Base-by-base conservation (phyloP, 2,113 vertebrate genomes). In the Xiphorhynchus elegans region DNA sequence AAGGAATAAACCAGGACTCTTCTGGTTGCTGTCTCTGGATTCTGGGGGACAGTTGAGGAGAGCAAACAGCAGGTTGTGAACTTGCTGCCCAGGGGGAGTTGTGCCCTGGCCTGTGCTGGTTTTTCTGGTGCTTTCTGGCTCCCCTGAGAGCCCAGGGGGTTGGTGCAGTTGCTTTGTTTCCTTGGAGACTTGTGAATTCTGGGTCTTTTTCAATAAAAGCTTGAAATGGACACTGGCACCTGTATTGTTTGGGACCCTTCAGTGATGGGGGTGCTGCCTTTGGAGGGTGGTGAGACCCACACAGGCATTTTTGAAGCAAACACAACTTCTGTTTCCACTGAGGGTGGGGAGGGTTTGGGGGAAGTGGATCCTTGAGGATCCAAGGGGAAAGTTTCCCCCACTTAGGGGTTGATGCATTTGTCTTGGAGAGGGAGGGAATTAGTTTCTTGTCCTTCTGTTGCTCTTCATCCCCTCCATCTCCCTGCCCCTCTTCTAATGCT, bases 151-250 rank as follows among this genome's bases (percentile, higher is more conserved):
- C 44, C 37, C 78, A 39, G 39, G 8, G 6, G 49, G 25, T 5
- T 31, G 63, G 7, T 53, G 23, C 39, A 26, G 12, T 4, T 68
- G 50, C 33, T 52, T 1, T 58, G 7, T 52, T 78, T 64, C 39
- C 47, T 19, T 90, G 63, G 3, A 14, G 33, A 31, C 11, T 63
- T 47, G 52, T 75, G 42, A 39, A 66, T 80, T 56, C 25, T 4
- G 66, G 28, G n/a, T 50, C 33, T 6, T 59, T 86, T 77, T 17
- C 33, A 90, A 93, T 91, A 96, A 97, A 97, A 73, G 44, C 49
- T 58, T n/a, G 5, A 14, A 13, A 4, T 21, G 29, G 31, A 8
- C 47, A 2, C 44, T 47, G 58, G 12, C 23, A 37, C 40, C 14
- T 55, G 23, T 40, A 4, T 18, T 23, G 28, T 90, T 74, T 42